phyloP scores from a whole-genome alignment of 2,797 vertebrate species.

The Lacerta agilis region DNA sequence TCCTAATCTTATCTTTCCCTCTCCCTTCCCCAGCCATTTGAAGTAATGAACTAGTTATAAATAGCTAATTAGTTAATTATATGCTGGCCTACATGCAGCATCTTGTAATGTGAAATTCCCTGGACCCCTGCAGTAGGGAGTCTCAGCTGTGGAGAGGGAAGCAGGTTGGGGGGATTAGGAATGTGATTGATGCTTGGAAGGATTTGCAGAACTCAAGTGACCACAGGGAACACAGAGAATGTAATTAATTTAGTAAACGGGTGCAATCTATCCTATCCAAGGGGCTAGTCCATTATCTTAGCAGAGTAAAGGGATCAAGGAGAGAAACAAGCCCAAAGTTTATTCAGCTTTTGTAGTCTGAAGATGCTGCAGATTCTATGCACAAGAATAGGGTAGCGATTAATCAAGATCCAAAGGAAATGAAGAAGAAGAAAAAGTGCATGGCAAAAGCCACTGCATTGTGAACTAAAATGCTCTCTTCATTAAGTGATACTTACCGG shows the following conservation, averaged over 20 bases:
- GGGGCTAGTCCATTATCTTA: not conserved
- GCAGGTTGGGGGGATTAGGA: not conserved
- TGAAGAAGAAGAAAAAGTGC: not conserved
- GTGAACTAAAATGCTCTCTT: not conserved
- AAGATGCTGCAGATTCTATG: conserved; percentile 22
- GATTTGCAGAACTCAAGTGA: conserved; percentile 56
- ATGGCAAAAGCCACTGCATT: not conserved
- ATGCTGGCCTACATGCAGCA: conserved; percentile 59
- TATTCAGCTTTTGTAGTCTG: not conserved
- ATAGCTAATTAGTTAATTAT: conserved; percentile 77
- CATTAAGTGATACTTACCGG: too few relatives aligned
- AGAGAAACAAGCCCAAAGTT: conserved; percentile 21
- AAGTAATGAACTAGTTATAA: conserved; percentile 66
- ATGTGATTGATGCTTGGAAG: conserved; percentile 17
- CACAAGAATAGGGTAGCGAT: not conserved
- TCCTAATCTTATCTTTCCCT: conserved; percentile 59
- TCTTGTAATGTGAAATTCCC: conserved; percentile 61
- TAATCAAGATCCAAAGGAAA: not conserved
- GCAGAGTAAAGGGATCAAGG: conserved; percentile 7
- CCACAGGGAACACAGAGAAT: conserved; percentile 51
- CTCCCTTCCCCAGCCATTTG: conserved; percentile 43
- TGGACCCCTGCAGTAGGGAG: conserved; percentile 13
- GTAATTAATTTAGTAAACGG: conserved; percentile 58
- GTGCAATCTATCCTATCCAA: not conserved
- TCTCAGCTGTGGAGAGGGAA: conserved; percentile 1